Conservation (phyloP, 1,140 invertebrate genomes). For the Centruroides sculpturatus region DNA sequence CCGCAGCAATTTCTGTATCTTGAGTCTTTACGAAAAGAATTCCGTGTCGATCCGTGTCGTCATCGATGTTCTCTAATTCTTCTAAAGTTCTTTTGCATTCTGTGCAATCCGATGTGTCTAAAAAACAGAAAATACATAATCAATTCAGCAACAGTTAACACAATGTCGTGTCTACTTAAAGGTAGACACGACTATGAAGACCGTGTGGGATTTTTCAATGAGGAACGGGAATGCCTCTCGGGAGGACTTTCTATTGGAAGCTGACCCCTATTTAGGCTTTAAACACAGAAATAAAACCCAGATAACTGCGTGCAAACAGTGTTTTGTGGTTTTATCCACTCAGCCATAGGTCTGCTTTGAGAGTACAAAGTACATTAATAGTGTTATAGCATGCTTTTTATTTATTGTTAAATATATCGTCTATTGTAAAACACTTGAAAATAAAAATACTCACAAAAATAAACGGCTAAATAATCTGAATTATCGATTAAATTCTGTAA, state of each 20-base stretch:
- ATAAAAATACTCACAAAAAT: conserved; percentile 19
- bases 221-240: no score
- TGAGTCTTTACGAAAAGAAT: conserved; percentile 85
- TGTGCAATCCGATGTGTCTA: conserved; percentile 49
- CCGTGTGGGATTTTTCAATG: conserved; percentile 69
- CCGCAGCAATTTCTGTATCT: conserved; percentile 64
- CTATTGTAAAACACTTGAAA: not conserved
- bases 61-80: conserved; percentile 87
- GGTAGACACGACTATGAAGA: not conserved
- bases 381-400: conserved; percentile 5
- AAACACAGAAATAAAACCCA: no score
- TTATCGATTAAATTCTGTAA: conserved; percentile 19
- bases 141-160: not conserved
- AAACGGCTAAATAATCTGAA: conserved; percentile 18
- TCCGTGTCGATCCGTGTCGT: conserved; percentile 81
- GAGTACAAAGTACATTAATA: conserved; percentile 40
- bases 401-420: not conserved
- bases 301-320: no score
- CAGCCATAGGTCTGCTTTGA: conserved; percentile 26
- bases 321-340: no score
- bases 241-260: no score
- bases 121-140: not conserved
- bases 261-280: no score
- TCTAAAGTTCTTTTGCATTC: conserved; percentile 68
- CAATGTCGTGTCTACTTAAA: not conserved